Base-by-base conservation (phyloP, 1,140 invertebrate genomes). In the Caenorhabditis tropicalis region DNA sequence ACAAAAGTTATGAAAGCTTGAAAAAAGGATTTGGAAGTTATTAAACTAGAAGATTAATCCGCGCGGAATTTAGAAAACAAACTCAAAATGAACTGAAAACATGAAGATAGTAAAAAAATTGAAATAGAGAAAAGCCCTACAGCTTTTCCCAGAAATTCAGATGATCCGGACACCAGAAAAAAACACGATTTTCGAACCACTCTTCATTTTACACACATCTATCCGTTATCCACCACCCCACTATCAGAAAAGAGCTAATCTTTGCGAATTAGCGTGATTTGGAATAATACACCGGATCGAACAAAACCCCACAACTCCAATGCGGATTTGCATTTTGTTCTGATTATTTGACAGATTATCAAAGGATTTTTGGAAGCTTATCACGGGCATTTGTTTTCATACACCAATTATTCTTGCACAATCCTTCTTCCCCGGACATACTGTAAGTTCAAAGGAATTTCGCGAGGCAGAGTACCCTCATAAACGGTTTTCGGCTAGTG, bases 301-400 rank as follows among this genome's bases (percentile, higher is more conserved):
- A 74, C 36, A 39, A 74, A 21, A 19, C 10, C 0, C 7, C 12
- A 16, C 12, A 12, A 15, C 15, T 33, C 65, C 36, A 19, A 10
- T 33, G 10, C 43, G 33, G 36, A 10, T 56, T 24, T 56, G 49
- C 4, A 16, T 65, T n/a, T 36, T 2, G 21, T 46, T 43, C 21
- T 74, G 36, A 3, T 74, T 74, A n/a, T 74, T 74, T 12, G 43
- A 74, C 65, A 74, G 65, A 74, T 74, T 74, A 74, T 12, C n/a
- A 74, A 24, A 74, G 53, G 36, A 43, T 74, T 74, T 74, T 2
- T 21, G 16, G 19, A 2, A 65, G 58, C 58, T 65, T 65, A 65
- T 9, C 27, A n/a, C 24, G 9, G n/a, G 58, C 36, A 12, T 39
- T 10, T 21, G 21, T 21, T 74, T 2, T 27, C 49, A n/a, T 5